Base-by-base conservation (phyloP, 2,113 vertebrate genomes). In the Mustela lutreola region DNA sequence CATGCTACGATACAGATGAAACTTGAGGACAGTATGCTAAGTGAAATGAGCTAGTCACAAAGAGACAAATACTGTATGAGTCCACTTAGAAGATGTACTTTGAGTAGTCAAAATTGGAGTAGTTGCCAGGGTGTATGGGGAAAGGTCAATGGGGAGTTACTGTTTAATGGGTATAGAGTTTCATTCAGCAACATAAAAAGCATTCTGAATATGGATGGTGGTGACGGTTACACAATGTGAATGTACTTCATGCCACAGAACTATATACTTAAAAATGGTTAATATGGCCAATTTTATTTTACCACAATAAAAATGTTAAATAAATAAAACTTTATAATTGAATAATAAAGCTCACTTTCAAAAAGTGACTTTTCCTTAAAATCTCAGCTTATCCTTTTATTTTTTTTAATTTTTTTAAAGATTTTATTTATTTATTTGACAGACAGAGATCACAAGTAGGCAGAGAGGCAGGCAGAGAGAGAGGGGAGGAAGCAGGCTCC, bases 341-440 rank as follows among this genome's bases (percentile, higher is more conserved):
- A 84, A 80, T 85, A 84, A 8, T 82, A 82, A 96, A 60, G 45
- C 78, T 63, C 22, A 63, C 45, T 80, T 31, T 60, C n/a, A 76
- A 70, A 93, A 75, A 60, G n/a, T 42, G 11, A 2, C 11, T 93
- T 88, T 95, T 53, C 45, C 84, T 91, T 48, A 42, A 86, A 62
- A 95, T 81, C 19, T 89, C 84, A 78, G 50, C 42, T 3, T 71
- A 62, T 18, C 1, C 22, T 89, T 86, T 87, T 85, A 42, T 84
- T 83, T 86, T 89, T 89, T 86, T 84, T 85, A 48, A 81, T 83
- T 86, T 89, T 89, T 86, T 87, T 85, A 5, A 42, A 42, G 42
- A 42, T 42, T 42, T 42, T 42, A 42, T 42, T 42, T 42, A 42
- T 42, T 42, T 42, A 42, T 42, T 42, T 42, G 42, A 42, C 42